These are phyloP conservation scores for Ephialtes manifestator DNA, from an alignment of 2,888 invertebrate species.

Conservation along the genomic window DNA sequence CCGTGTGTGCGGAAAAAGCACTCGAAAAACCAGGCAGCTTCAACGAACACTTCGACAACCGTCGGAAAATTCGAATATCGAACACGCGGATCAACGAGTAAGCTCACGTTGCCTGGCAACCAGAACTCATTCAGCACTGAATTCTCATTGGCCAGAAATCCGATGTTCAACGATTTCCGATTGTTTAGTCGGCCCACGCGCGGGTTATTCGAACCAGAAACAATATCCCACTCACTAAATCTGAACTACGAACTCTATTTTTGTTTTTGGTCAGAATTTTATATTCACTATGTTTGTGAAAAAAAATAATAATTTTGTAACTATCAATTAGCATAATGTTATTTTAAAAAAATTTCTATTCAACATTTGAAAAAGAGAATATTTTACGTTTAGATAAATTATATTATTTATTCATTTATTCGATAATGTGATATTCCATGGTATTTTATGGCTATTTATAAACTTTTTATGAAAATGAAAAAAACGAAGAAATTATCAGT, in stretches of 20 bases:
- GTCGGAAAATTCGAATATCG: not conserved
- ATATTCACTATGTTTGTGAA: too few relatives aligned
- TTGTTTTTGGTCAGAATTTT: too few relatives aligned
- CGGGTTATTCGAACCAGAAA: conserved; percentile 42
- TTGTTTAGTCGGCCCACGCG: conserved; percentile 7
- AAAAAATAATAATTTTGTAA: too few relatives aligned
- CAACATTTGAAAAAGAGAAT: too few relatives aligned
- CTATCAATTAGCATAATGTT: too few relatives aligned
- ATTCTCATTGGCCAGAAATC: conserved; percentile 13
- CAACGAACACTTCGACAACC: not conserved
- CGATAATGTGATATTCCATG: too few relatives aligned
- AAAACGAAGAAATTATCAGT: too few relatives aligned
- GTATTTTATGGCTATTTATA: too few relatives aligned
- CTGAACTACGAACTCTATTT: not conserved
- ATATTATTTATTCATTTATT: too few relatives aligned
- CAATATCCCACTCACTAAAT: not conserved
- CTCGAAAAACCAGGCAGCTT: not conserved
- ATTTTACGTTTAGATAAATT: too few relatives aligned
- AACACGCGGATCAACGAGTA: not conserved
- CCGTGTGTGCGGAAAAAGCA: not conserved
- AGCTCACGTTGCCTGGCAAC: conserved; percentile 38
- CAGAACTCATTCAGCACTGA: not conserved
- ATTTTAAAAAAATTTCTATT: too few relatives aligned
- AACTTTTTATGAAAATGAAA: too few relatives aligned
- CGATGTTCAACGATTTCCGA: conserved; percentile 14